Base-by-base conservation (phyloP, 2,888 invertebrate species). In the Caenorhabditis uteleia region DNA sequence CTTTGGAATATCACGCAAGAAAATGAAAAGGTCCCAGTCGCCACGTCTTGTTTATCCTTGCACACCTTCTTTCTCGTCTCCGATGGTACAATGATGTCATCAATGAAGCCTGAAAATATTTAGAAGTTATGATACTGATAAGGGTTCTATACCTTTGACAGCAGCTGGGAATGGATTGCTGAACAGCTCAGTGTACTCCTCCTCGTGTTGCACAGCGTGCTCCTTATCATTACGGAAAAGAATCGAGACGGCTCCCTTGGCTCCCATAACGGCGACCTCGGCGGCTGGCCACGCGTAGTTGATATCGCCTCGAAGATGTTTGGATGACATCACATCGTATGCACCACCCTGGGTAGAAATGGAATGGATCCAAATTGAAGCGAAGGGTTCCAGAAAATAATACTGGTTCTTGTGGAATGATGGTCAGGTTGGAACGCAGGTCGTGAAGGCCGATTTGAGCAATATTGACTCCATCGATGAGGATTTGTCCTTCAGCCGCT, bases 361-460 rank as follows among this genome's bases (percentile, higher is more conserved):
- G 87, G 85, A 94, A 92, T 3, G 95, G 95, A 87, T 95, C 95
- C 68, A 95, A 88, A 87, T 95, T 95, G 86, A 91, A 88, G 50
- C 95, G 31, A 78, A 80, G 38, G 1, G 74, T 76, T 36, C 75
- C 75, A 36, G 85, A 76, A 39, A 84, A 84, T 10, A 88, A 74
- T 1, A 81, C 80, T 2, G 82, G 79, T 33, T 82, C 85, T 78
- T 85, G 86, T 12, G 87, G 87, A 62, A 87, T 93, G 82, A 93
- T 92, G 40, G 93, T 93, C 72, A 93, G 87, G 73, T 90, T 88
- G 7, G 91, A 90, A 61, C 93, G 88, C 69, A 94, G 85, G 80
- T 90, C 89, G 84, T 93, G 93, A 42, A 94, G 88, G 18, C 93
- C 93, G 77, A 94, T 86, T 44, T 88, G 87, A 8, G 91, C 70